phyloP scores from a whole-genome alignment of 2,113 vertebrate genomes.

The Brienomyrus longianalis region DNA sequence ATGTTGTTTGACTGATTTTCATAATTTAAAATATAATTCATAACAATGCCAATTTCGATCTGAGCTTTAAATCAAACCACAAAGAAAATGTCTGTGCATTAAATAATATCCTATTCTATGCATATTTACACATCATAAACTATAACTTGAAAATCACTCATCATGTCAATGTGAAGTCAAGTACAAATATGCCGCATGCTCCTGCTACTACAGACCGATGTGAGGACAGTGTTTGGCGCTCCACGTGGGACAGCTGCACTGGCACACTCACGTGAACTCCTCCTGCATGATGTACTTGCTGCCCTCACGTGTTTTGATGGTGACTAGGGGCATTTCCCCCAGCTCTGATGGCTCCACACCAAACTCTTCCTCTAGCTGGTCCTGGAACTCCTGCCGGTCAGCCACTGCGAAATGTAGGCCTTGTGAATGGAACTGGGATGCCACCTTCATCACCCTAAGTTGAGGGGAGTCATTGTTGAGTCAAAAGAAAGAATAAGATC shows the following conservation, averaged over 20 bases:
- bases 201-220: background rate
- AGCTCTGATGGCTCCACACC: slow-evolving; percentile 52
- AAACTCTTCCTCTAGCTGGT: slow-evolving; percentile 62
- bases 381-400: slow-evolving; percentile 56
- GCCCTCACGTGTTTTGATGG: slow-evolving; percentile 54
- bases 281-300: slow-evolving; percentile 67
- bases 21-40: background rate
- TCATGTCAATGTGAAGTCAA: background rate
- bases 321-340: slow-evolving; percentile 55
- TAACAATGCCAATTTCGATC: background rate
- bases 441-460: slow-evolving; percentile 63
- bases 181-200: background rate
- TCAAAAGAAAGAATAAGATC: background rate
- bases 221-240: background rate
- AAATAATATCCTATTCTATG: background rate
- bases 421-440: slow-evolving; percentile 40
- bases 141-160: background rate
- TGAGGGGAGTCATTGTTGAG: background rate
- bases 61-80: background rate
- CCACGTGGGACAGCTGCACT: background rate
- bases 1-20: background rate
- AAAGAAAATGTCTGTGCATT: background rate
- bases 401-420: slow-evolving; percentile 59
- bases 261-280: slow-evolving; percentile 63
- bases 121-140: background rate